phyloP scores from a whole-genome alignment of 2,797 vertebrate genomes.

The Megalops cyprinoides region DNA sequence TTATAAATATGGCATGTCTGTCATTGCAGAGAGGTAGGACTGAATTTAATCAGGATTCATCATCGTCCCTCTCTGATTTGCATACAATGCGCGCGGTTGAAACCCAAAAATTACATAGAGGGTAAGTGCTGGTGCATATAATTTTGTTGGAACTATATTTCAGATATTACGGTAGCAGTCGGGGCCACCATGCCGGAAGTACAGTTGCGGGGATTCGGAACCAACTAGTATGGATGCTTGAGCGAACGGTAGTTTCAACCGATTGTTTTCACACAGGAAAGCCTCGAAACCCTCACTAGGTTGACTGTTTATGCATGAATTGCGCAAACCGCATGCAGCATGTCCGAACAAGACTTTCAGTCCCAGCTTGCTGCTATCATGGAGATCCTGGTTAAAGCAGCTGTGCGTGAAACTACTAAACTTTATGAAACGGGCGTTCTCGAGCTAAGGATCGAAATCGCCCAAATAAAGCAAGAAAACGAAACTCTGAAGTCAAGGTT shows the following conservation, averaged over 20 bases:
- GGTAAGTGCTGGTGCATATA: not conserved
- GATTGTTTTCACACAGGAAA: not conserved
- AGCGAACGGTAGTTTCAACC: not conserved
- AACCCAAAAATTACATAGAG: no score
- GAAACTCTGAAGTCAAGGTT: slow-evolving; percentile 14
- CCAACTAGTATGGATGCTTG: not conserved
- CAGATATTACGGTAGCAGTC: not conserved
- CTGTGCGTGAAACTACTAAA: slow-evolving; percentile 34
- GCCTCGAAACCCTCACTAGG: not conserved
- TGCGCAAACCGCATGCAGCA: not conserved
- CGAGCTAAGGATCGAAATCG: slow-evolving; percentile 12
- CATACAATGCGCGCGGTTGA: no score
- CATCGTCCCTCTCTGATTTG: no score
- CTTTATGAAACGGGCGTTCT: slow-evolving; percentile 25
- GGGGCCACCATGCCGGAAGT: not conserved
- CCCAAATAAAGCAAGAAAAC: slow-evolving; percentile 26
- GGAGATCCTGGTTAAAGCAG: slow-evolving; percentile 33
- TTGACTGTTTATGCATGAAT: not conserved
- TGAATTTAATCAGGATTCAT: no score
- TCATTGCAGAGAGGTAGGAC: no score
- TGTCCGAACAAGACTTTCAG: slow-evolving; percentile 27
- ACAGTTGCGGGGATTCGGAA: not conserved
- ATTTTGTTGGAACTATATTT: not conserved
- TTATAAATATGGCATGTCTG: not conserved
- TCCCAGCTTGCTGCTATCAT: slow-evolving; percentile 25